Evolutionary conservation across 2,113 vertebrate species (phyloP), one percentile per base, ranked within the genome.

Genomic region (Serilophus lunatus): DNA sequence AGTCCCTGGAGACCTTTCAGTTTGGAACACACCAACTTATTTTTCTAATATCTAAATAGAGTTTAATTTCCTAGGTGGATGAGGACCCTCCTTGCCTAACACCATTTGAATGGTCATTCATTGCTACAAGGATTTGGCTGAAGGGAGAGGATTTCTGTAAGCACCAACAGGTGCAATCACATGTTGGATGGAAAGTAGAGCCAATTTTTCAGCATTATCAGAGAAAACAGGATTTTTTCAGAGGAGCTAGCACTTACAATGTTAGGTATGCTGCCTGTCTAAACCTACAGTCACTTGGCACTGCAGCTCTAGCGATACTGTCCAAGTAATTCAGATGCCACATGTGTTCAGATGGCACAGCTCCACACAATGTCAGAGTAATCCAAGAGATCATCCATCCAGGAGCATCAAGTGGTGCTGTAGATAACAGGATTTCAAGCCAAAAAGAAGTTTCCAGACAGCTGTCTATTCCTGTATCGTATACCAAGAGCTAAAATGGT

Each of bases 281-380:
- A 95, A 95, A 95, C 61, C 77, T 92, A 87, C 13, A n/a, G 95
- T 87, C 95, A 83, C 80, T 96, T 97, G 95, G 95, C 93, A 82
- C 65, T 84, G 79, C 86, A 88, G 28, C 25, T 44, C 28, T 47
- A 31, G 57, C 2, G 1, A 50, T 77, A 59, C 28, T 77, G 92
- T 96, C 96, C 95, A 97, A 97, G 92, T 85, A 95, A 95, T 97
- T 97, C 95, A 94, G 91, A 92, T 72, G 83, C 91, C 96, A 84
- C 97, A 97, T 97, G 95, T 97, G 96, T 92, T 97, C 94, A 94
- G 71, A 96, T 97, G 96, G 96, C 96, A 91, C 49, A 40, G 63
- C 70, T 96, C 93, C 94, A 93, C 74, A 68, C 85, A 60, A 82
- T 44, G 68, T 95, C 80, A 65, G 91, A 95, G 77, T 88, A 87